Conservation (phyloP, 2,113 vertebrate species). For the Trochalopteron elliotii region DNA sequence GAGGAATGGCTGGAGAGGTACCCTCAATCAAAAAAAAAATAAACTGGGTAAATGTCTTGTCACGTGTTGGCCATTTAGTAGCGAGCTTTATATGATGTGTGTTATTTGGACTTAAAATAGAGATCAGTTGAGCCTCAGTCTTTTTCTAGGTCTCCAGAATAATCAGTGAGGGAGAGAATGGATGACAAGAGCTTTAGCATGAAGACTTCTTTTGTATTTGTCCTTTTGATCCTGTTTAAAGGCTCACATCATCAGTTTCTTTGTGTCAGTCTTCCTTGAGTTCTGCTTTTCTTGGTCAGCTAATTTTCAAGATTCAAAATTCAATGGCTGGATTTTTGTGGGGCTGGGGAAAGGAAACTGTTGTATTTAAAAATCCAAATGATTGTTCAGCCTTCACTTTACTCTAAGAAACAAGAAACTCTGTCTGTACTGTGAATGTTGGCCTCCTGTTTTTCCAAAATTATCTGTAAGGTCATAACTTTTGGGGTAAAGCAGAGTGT, state of each 20-base stretch:
- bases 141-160: background rate
- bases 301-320: background rate
- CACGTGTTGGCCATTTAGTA: background rate
- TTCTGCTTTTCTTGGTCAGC: background rate
- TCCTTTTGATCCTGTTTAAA: background rate
- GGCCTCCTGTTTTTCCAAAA: background rate
- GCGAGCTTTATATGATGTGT: background rate
- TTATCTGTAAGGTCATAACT: background rate
- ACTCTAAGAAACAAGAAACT: background rate
- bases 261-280: background rate
- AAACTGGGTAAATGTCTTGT: background rate
- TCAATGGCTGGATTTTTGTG: background rate
- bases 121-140: background rate
- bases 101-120: background rate
- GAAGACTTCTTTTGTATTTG: background rate
- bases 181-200: background rate
- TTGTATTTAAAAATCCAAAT: background rate
- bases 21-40: background rate
- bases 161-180: background rate
- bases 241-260: background rate
- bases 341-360: background rate
- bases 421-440: background rate
- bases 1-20: background rate
- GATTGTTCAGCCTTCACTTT: background rate
- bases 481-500: background rate